Conservation (phyloP, 2,797 vertebrate species). For the Microchirus variegatus region DNA sequence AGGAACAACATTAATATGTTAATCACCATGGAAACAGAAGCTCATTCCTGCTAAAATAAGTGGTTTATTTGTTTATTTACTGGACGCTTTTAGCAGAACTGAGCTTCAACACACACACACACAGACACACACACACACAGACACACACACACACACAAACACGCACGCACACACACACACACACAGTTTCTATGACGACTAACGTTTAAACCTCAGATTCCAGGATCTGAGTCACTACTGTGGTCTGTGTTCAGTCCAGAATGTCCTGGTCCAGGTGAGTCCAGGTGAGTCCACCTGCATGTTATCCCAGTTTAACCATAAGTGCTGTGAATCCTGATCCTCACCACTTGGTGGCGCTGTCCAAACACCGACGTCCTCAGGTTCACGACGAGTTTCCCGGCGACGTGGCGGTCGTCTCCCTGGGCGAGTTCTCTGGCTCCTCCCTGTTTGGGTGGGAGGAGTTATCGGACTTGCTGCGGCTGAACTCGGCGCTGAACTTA, state of each 20-base stretch:
- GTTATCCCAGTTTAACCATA: slow-evolving; percentile 23
- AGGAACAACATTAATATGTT: slow-evolving; percentile 52
- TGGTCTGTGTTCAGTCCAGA: too few relatives aligned
- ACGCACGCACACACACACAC: not conserved
- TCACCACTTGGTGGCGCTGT: not conserved
- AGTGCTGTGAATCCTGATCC: slow-evolving; percentile 34
- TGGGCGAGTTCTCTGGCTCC: slow-evolving; percentile 85
- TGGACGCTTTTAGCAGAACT: not conserved
- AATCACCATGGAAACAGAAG: slow-evolving; percentile 31
- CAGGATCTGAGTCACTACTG: too few relatives aligned
- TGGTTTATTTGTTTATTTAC: not conserved
- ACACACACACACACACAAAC: not conserved
- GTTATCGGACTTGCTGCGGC: slow-evolving; percentile 96
- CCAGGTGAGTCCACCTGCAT: slow-evolving; percentile 3
- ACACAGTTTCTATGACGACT: too few relatives aligned
- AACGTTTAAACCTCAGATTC: too few relatives aligned
- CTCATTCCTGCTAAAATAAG: not conserved
- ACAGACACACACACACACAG: not conserved
- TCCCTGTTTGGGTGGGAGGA: slow-evolving; percentile 95
- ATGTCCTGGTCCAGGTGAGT: not conserved
- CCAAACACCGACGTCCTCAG: slow-evolving; percentile 21
- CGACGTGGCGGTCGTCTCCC: slow-evolving; percentile 88
- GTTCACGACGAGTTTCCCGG: slow-evolving; percentile 80
- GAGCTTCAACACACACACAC: too few relatives aligned
- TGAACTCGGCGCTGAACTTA: slow-evolving; percentile 93